A percentile compares a stretch with the other conserved stretches of the same genome.
Conservation (phyloP, 1,140 invertebrate genomes). For the Pogonus chalceus region DNA sequence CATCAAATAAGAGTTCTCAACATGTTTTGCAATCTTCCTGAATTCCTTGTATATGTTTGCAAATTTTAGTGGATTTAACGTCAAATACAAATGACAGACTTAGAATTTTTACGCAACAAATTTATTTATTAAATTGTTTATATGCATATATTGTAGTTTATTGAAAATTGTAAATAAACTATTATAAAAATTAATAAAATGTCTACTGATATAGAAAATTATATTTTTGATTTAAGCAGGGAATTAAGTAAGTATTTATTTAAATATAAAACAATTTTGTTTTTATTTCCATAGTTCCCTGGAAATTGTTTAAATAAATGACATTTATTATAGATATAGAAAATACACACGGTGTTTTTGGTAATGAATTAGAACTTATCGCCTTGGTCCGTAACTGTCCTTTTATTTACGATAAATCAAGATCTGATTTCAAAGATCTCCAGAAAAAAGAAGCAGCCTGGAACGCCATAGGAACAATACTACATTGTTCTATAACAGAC, state of each 20-base stretch:
- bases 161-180: too few relatives aligned
- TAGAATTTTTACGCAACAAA: too few relatives aligned
- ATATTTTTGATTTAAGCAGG: background rate
- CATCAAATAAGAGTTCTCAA: too few relatives aligned
- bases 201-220: slow-evolving; percentile 3
- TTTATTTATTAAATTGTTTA: too few relatives aligned
- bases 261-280: background rate
- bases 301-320: background rate
- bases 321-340: slow-evolving; percentile 14
- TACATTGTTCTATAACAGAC: slow-evolving; percentile 5
- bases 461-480: slow-evolving; percentile 14
- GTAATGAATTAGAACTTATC: slow-evolving; percentile 21
- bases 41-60: too few relatives aligned
- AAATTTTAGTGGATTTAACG: too few relatives aligned
- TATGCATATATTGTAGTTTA: too few relatives aligned
- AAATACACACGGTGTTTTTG: slow-evolving; percentile 13
- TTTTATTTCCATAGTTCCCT: background rate
- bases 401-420: slow-evolving; percentile 16
- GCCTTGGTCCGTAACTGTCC: slow-evolving; percentile 19
- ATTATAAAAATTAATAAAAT: too few relatives aligned
- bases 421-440: slow-evolving; percentile 17
- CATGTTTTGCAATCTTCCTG: too few relatives aligned
- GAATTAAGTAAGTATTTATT: background rate
- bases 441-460: slow-evolving; percentile 17
- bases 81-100: too few relatives aligned